Evolutionary conservation across 2,888 invertebrate genomes (phyloP).

Genomic region (Arge pagana): DNA sequence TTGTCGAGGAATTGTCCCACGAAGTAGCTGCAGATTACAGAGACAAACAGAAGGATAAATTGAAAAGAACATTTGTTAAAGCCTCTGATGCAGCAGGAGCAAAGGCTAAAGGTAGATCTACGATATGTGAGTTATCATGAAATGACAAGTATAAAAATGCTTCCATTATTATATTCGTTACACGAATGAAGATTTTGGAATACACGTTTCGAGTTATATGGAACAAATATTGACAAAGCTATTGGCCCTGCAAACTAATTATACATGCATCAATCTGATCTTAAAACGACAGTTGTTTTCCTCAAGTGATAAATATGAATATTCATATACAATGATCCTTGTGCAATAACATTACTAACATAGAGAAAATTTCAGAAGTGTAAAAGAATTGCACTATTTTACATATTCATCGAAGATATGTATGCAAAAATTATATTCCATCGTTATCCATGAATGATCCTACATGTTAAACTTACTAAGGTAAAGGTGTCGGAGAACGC

Average conservation of each 20-base stretch:
- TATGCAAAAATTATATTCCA: too few relatives aligned
- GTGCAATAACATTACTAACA: too few relatives aligned
- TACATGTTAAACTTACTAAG: too few relatives aligned
- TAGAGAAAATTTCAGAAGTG: too few relatives aligned
- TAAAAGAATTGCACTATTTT: too few relatives aligned
- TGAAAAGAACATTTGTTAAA: conserved; percentile 76
- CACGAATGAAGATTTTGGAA: conserved; percentile 3
- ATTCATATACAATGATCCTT: too few relatives aligned
- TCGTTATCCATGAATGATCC: too few relatives aligned
- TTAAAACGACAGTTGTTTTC: neutral
- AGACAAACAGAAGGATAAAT: conserved; percentile 64
- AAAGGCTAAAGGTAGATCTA: conserved; percentile 70
- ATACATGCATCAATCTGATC: neutral
- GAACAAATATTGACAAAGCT: too few relatives aligned
- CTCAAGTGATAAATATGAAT: neutral
- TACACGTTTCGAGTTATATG: neutral
- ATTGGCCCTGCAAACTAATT: too few relatives aligned
- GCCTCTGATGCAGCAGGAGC: conserved; percentile 80
- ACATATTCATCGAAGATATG: too few relatives aligned
- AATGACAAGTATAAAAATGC: neutral
- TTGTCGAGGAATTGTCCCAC: conserved; percentile 73
- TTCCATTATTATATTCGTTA: neutral
- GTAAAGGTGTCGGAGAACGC: too few relatives aligned
- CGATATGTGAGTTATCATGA: conserved; percentile 49
- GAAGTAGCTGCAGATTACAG: conserved; percentile 77